Evolutionary conservation across 2,888 invertebrate genomes (phyloP).

Genomic region (Hyposoter didymator): DNA sequence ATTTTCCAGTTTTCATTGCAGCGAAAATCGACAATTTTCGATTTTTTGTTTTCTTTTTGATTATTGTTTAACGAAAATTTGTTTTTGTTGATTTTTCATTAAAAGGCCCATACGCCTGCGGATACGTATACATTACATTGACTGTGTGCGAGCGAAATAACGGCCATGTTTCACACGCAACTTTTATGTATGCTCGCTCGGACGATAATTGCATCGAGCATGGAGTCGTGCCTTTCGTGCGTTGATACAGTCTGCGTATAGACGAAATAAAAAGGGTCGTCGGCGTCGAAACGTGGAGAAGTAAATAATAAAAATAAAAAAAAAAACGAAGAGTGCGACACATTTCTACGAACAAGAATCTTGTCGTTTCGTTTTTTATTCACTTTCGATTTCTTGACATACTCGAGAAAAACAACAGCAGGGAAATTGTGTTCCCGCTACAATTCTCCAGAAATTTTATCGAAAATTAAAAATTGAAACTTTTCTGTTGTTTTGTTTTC

Average conservation of each 20-base stretch:
- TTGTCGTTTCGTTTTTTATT: not conserved
- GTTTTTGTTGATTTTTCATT: not conserved
- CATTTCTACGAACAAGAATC: not conserved
- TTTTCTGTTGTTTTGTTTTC: not conserved
- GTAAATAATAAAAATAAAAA: constrained; percentile 3
- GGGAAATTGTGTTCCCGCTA: not conserved
- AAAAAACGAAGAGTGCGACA: not conserved
- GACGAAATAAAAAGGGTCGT: constrained; percentile 40
- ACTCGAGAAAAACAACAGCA: not conserved
- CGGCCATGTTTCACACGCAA: constrained; percentile 58
- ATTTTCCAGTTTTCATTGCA: not conserved
- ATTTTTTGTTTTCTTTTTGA: too few relatives aligned
- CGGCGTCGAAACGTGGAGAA: constrained; percentile 47
- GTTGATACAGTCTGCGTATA: constrained; percentile 17
- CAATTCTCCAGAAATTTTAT: not conserved
- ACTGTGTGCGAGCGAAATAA: constrained; percentile 32
- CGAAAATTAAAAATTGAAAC: too few relatives aligned
- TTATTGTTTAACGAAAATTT: too few relatives aligned
- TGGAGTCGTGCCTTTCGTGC: constrained; percentile 42
- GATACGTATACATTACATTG: not conserved
- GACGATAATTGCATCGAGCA: constrained; percentile 64
- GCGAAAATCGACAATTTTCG: too few relatives aligned
- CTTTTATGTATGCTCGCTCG: constrained; percentile 57
- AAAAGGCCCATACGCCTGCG: not conserved
- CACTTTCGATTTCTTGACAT: constrained; percentile 7